These are phyloP conservation scores for Pinctada fucata DNA, from an alignment of 2,888 invertebrate genomes.

Conservation along the genomic window DNA sequence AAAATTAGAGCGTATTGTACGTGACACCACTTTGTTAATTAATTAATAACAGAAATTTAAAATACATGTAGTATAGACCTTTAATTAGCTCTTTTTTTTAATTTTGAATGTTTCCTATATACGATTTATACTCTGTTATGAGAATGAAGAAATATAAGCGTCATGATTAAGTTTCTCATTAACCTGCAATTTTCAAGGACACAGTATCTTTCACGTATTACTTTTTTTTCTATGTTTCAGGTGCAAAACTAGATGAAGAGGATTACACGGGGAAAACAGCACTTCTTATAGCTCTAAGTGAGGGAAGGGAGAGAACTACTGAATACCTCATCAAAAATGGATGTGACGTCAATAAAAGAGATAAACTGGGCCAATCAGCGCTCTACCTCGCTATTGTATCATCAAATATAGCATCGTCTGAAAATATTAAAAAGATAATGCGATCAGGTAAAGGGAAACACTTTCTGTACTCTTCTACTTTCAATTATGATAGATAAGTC, in stretches of 20 bases:
- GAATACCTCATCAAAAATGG: slow-evolving; percentile 43
- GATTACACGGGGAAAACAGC: slow-evolving; percentile 44
- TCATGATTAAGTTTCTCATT: too few relatives aligned
- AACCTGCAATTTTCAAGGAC: too few relatives aligned
- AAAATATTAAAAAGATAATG: slow-evolving; percentile 33
- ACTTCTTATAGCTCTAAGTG: slow-evolving; percentile 38
- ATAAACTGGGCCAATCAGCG: slow-evolving; percentile 41
- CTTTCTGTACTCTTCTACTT: not conserved
- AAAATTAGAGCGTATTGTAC: too few relatives aligned
- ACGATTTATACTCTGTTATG: too few relatives aligned
- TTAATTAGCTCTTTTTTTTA: too few relatives aligned
- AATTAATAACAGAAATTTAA: too few relatives aligned
- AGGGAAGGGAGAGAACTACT: slow-evolving; percentile 38
- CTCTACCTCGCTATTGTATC: slow-evolving; percentile 40
- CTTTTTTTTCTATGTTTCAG: slow-evolving; percentile 11
- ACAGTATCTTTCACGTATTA: too few relatives aligned
- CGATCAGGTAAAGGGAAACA: slow-evolving; percentile 23
- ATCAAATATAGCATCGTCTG: slow-evolving; percentile 24
- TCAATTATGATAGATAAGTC: not conserved
- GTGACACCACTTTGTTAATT: too few relatives aligned
- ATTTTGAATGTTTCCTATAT: too few relatives aligned
- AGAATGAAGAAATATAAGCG: too few relatives aligned
- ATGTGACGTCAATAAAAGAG: slow-evolving; percentile 42
- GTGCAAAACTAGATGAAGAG: slow-evolving; percentile 37
- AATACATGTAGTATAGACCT: too few relatives aligned